Evolutionary conservation across 2,797 vertebrate species (phyloP).

Genomic region (Babyrousa celebensis): DNA sequence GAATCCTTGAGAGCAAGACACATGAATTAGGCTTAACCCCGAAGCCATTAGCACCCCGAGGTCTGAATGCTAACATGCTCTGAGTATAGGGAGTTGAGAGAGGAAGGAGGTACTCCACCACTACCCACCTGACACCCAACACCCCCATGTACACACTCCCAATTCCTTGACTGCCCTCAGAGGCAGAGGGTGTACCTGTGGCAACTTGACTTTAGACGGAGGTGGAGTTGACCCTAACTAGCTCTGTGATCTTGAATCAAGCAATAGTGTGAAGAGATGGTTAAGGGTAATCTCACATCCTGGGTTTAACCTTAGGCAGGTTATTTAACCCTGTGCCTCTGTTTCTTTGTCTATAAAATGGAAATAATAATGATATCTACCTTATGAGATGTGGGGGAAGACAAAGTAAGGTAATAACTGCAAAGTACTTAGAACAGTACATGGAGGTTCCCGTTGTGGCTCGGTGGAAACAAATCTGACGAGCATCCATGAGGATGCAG

Average conservation of each 20-base stretch:
- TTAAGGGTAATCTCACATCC: not conserved
- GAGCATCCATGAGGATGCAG: no score
- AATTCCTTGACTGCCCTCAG: not conserved
- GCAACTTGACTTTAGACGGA: not conserved
- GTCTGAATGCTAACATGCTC: not conserved
- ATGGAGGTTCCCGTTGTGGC: not conserved
- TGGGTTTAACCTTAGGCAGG: not conserved
- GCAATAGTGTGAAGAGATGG: not conserved
- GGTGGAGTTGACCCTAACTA: not conserved
- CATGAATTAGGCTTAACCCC: not conserved
- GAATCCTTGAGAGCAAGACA: not conserved
- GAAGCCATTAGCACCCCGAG: not conserved
- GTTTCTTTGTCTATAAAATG: slow-evolving; percentile 48
- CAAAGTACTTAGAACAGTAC: not conserved
- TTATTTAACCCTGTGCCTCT: not conserved
- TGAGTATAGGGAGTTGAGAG: not conserved
- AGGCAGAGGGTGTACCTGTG: not conserved
- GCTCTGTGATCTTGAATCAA: slow-evolving; percentile 3
- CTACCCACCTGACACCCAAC: not conserved
- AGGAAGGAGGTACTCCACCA: not conserved
- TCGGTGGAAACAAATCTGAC: no score
- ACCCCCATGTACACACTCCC: not conserved
- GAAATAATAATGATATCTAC: not conserved
- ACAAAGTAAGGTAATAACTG: not conserved
- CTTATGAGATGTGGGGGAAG: not conserved